Evolutionary conservation across 2,888 invertebrate genomes (phyloP).

Genomic region (Drosophila dives): DNA sequence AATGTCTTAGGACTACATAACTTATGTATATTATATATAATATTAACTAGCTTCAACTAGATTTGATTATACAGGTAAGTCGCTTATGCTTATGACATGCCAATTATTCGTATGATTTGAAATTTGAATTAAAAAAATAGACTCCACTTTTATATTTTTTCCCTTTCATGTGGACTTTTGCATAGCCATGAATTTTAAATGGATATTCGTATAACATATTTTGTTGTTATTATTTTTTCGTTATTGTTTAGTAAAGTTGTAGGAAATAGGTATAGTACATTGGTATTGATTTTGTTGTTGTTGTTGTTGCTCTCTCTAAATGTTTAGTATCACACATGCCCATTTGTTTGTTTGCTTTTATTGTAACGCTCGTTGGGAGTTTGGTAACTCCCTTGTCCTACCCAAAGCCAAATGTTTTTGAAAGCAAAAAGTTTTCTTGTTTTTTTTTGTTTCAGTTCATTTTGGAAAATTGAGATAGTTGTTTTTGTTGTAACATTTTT

Average conservation of each 20-base stretch:
- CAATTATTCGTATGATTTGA: conserved; percentile 29
- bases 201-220: conserved; percentile 17
- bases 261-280: conserved; percentile 49
- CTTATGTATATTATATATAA: conserved; percentile 40
- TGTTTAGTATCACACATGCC: conserved; percentile 80
- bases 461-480: conserved; percentile 53
- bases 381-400: not conserved
- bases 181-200: conserved; percentile 35
- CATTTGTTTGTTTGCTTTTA: conserved; percentile 41
- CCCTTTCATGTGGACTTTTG: conserved; percentile 7
- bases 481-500: conserved; percentile 10
- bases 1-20: conserved; percentile 59
- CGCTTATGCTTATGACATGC: conserved; percentile 28
- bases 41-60: conserved; percentile 70
- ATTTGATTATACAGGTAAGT: conserved; percentile 48
- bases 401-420: conserved; percentile 40
- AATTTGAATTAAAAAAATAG: conserved; percentile 69
- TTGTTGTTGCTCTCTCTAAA: conserved; percentile 66
- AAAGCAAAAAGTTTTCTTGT: conserved; percentile 47
- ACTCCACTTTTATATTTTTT: conserved; percentile 37
- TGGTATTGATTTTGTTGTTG: conserved; percentile 39
- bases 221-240: conserved; percentile 1
- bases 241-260: conserved; percentile 26
- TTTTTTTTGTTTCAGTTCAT: conserved; percentile 58
- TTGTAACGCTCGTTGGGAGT: conserved; percentile 17